Evolutionary conservation across 2,113 vertebrate genomes (phyloP), one percentile per base, ranked within the genome.

Genomic region (Ranitomeya variabilis): DNA sequence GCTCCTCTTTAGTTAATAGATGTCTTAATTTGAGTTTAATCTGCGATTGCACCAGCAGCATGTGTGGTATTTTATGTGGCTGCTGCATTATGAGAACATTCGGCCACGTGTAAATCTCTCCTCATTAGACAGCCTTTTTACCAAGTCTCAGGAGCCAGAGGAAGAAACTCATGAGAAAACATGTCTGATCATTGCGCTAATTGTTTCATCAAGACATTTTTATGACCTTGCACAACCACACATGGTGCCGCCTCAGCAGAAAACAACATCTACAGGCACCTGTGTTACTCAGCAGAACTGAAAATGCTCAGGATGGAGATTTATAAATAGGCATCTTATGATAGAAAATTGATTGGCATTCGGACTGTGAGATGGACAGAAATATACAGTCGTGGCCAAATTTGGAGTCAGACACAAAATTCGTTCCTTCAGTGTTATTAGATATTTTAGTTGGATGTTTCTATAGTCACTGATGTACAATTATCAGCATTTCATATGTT

Each of bases 201-300:
- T 80, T 66, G 62, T 69, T 51, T 79, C 60, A 57, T 67, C 60
- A 78, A 86, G 26, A 13, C n/a, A 18, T 87, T 79, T 80, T 67
- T 37, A 67, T 87, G 76, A 87, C 86, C 76, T 80, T 78, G 85
- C 85, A 78, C 19, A 86, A 78, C 73, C 23, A 26, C n/a, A 45
- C 11, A 21, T 52, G 26, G 74, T 19, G 9, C 71, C 45, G 59
- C 21, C 85, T 86, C 85, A 86, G 73, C 71, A 78, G 57, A 77
- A 66, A 62, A n/a, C 9, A 67, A 11, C 45, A 23, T 52, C 83
- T 55, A 66, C n/a, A 45, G 31, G 67, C 21, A 84, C 66, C 83
- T 84, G 66, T 16, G 67, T 55, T 85, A 73, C 67, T 85, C 66
- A 55, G 52, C 83, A 84, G 64, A 84, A 84, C 10, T 54, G 10